Conservation (phyloP, 2,888 invertebrate species). For the Pammene fasciana region DNA sequence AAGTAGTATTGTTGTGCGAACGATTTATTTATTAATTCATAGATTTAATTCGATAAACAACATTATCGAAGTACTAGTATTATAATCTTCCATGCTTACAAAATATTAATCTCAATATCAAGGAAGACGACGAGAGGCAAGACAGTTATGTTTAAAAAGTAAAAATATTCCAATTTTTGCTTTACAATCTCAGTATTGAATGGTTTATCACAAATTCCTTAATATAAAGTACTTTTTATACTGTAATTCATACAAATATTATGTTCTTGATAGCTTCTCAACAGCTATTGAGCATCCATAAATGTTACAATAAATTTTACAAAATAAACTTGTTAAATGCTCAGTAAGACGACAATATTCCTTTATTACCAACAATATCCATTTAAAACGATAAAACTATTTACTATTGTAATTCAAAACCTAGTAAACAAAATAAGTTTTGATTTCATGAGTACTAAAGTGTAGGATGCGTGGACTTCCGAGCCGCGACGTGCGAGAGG, state of each 20-base stretch:
- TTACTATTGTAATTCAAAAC: conserved; percentile 42
- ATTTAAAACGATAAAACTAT: conserved; percentile 31
- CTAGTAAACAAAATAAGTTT: conserved; percentile 51
- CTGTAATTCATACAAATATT: conserved; percentile 23
- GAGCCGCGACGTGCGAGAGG: conserved; percentile 67
- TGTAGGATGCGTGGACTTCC: conserved; percentile 58
- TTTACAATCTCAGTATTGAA: conserved; percentile 6
- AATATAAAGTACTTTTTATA: conserved; percentile 19
- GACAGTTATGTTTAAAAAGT: not conserved
- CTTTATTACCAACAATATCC: conserved; percentile 27
- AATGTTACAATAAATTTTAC: conserved; percentile 29
- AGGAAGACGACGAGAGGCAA: not conserved
- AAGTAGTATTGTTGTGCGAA: too few species aligned
- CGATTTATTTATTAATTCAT: too few species aligned
- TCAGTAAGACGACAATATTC: conserved; percentile 10
- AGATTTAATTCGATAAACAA: too few species aligned
- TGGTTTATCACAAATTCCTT: not conserved
- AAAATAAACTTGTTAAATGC: conserved; percentile 13
- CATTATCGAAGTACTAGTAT: too few species aligned
- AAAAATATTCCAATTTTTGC: conserved; percentile 7
- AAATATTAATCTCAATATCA: not conserved
- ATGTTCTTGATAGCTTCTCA: conserved; percentile 27
- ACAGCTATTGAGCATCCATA: conserved; percentile 32
- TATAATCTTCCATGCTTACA: not conserved
- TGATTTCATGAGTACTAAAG: conserved; percentile 30